Evolutionary conservation across 2,113 vertebrate species (phyloP).

Genomic region (Muntiacus muntjak): DNA sequence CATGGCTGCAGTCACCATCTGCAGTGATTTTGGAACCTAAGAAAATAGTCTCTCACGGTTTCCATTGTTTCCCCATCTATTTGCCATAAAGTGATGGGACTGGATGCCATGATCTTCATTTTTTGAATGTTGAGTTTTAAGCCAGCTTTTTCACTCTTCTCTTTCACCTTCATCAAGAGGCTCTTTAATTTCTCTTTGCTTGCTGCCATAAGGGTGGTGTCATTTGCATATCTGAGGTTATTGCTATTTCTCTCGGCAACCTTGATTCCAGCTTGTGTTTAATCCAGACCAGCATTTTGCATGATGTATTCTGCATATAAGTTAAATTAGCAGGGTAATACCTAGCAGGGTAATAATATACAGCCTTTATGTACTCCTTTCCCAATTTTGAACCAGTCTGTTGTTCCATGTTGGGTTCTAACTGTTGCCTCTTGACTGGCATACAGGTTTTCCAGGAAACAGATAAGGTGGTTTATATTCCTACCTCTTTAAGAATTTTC

Average conservation of each 20-base stretch:
- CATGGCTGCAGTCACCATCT: neutral
- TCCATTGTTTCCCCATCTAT: neutral
- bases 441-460: neutral
- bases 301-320: neutral
- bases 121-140: neutral
- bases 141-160: neutral
- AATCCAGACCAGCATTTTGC: neutral
- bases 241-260: neutral
- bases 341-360: neutral
- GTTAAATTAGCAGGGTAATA: neutral
- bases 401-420: neutral
- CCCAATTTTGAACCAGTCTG: neutral
- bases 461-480: neutral
- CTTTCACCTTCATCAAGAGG: neutral
- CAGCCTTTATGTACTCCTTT: neutral
- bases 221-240: neutral
- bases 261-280: neutral
- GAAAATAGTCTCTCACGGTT: neutral
- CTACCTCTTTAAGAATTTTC: neutral
- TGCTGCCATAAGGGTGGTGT: neutral
- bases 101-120: neutral
- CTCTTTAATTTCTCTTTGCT: neutral
- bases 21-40: neutral
- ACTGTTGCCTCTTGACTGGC: neutral
- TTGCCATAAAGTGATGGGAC: neutral